Conservation (phyloP, 2,888 invertebrate genomes). For the Eledona agricola region DNA sequence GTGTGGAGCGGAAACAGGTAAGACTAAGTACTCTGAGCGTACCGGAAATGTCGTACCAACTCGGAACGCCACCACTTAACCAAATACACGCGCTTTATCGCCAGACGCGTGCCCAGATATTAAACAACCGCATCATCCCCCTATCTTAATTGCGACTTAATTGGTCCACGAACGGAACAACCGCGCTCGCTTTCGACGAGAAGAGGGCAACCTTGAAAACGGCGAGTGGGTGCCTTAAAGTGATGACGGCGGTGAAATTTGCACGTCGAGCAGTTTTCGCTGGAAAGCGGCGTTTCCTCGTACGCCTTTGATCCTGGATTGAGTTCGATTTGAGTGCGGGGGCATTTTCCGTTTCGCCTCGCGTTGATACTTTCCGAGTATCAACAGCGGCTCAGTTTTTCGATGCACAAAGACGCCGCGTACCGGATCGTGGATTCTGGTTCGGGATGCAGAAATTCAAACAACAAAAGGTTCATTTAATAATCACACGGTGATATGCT, state of each 20-base stretch:
- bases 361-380: too few species aligned
- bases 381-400: too few species aligned
- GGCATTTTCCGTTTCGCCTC: too few species aligned
- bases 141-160: conserved; percentile 35
- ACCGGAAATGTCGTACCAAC: conserved; percentile 46
- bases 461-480: conserved; percentile 38
- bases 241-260: too few species aligned
- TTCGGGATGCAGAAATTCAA: conserved; percentile 30
- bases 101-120: conserved; percentile 39
- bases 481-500: conserved; percentile 38
- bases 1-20: conserved; percentile 46
- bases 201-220: too few species aligned
- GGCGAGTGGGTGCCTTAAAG: too few species aligned
- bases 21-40: conserved; percentile 41
- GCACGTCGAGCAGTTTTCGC: too few species aligned
- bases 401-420: conserved; percentile 15
- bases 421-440: conserved; percentile 31
- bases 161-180: conserved; percentile 12
- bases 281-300: too few species aligned
- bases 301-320: too few species aligned
- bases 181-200: too few species aligned
- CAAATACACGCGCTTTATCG: conserved; percentile 32
- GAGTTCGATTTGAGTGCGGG: too few species aligned
- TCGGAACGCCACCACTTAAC: conserved; percentile 37
- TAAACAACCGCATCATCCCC: conserved; percentile 34